Evolutionary conservation across 2,797 vertebrate species (phyloP), one percentile per base, ranked within the genome.

Genomic region (Adelosebastes latens): DNA sequence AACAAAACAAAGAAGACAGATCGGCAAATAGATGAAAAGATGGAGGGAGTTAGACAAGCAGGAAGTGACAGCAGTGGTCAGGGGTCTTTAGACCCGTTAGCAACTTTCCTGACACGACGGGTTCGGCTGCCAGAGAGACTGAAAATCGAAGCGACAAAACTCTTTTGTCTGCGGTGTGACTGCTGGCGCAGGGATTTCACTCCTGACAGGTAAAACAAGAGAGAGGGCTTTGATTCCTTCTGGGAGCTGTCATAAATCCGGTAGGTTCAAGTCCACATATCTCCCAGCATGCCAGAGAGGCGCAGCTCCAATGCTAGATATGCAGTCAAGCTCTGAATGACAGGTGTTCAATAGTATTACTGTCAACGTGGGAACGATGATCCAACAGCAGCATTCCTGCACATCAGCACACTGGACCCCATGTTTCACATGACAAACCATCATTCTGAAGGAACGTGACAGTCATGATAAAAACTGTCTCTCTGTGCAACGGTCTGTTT

Each of bases 141-240:
- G 24, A 25, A 64, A 53, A 60, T 65, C 72, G 83, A 53, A 78
- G 31, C 1, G 25, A 75, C 53, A 53, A 65, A 86, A 36, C 36
- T 62, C 67, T 60, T 77, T 82, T 31, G 80, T 92, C 88, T 83
- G 66, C 32, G 4, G 72, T 73, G 63, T 69, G 74, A 62, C 60
- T 71, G 80, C 79, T 67, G 76, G 62, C 39, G 61, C n/a, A 39
- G 32, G 67, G 55, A 56, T 76, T 80, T 82, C 49, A 82, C 55
- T 75, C 81, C 72, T 87, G 83, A 81, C 82, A 83, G 80, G 59
- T 83, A 58, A 88, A 89, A 90, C 86, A 88, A 82, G 60, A 70
- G 64, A 80, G 81, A 66, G 79, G 84, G 65, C 77, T 72, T 55
- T 14, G 85, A 83, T 78, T 85, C 77, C 77, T 80, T 77, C 56